Conservation (phyloP, 1,140 invertebrate genomes). For the Zophobas atratus region DNA sequence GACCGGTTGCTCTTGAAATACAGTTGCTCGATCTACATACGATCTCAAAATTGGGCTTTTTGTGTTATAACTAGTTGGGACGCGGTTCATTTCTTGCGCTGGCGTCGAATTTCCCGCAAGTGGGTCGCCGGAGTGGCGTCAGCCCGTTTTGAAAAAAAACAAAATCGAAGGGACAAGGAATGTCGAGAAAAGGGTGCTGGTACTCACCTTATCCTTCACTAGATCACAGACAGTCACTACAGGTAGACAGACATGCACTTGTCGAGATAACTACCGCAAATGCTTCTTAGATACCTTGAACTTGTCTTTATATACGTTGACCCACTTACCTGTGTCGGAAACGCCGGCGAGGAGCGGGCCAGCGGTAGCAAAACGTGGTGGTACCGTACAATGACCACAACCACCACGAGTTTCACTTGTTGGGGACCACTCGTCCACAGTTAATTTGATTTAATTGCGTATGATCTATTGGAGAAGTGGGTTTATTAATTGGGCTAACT, state of each 20-base stretch:
- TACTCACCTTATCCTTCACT: constrained; percentile 50
- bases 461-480: constrained; percentile 14
- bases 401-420: constrained; percentile 20
- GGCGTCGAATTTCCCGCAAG: constrained; percentile 18
- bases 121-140: constrained; percentile 1
- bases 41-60: background rate
- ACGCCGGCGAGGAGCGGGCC: constrained; percentile 14
- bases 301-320: constrained; percentile 72
- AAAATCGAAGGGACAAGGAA: background rate
- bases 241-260: constrained; percentile 55
- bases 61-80: no score
- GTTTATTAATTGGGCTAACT: constrained; percentile 28
- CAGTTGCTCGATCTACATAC: no score
- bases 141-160: background rate
- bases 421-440: constrained; percentile 6
- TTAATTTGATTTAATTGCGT: constrained; percentile 31
- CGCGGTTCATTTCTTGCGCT: constrained; percentile 4
- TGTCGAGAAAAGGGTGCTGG: background rate
- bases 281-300: constrained; percentile 70
- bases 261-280: constrained; percentile 58
- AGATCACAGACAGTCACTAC: constrained; percentile 52
- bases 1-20: constrained; percentile 2
- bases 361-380: constrained; percentile 30
- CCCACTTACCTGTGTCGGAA: constrained; percentile 68
- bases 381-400: background rate